Evolutionary conservation across 2,888 invertebrate species (phyloP).

Genomic region (Oxystoma pomonae): DNA sequence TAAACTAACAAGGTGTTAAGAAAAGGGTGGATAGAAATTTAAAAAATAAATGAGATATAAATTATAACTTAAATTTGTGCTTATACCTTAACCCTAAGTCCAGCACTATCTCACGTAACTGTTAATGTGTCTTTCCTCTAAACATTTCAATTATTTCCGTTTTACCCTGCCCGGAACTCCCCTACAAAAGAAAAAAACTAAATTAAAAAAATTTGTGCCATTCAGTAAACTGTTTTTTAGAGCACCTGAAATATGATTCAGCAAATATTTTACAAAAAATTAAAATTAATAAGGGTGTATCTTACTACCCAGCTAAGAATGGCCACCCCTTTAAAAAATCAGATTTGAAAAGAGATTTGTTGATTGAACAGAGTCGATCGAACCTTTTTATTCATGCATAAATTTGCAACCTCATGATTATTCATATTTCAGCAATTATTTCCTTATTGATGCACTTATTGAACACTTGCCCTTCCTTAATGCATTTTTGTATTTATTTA

Average conservation of each 20-base stretch:
- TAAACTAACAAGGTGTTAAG: no score
- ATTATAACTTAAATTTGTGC: no score
- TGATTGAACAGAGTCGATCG: not conserved
- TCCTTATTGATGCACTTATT: conserved; percentile 9
- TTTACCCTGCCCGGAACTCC: no score
- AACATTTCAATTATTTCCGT: no score
- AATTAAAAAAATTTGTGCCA: no score
- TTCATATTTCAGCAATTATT: conserved; percentile 28
- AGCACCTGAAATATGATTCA: not conserved
- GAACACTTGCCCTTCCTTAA: conserved; percentile 10
- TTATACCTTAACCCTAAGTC: no score
- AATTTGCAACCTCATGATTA: conserved; percentile 33
- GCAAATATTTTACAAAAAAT: not conserved
- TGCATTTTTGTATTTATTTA: conserved; percentile 6
- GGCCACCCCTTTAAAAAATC: not conserved
- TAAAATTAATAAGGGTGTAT: not conserved
- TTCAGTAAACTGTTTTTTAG: no score
- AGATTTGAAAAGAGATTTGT: not conserved
- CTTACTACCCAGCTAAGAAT: not conserved
- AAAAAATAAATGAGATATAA: no score
- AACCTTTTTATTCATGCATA: conserved; percentile 17
- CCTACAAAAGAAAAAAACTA: no score
- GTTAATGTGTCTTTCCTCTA: no score
- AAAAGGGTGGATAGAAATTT: no score
- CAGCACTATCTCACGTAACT: no score